Conservation (phyloP, 2,797 vertebrate species). For the Myotis daubentonii region DNA sequence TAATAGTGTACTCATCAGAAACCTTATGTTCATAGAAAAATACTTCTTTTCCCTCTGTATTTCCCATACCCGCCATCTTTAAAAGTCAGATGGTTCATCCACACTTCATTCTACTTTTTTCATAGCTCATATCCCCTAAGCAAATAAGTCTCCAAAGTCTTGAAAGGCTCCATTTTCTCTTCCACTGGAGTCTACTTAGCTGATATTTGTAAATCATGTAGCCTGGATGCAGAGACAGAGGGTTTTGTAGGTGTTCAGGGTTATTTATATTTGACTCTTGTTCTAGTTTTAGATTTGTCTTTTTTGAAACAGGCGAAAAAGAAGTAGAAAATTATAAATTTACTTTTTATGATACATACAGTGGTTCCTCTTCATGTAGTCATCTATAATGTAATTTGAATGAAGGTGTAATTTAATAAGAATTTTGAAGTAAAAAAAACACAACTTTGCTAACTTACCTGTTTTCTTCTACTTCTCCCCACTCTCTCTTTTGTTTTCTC, state of each 20-base stretch:
- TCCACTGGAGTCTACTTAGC: background rate
- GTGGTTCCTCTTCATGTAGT: conserved; percentile 32
- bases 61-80: background rate
- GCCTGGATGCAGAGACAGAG: background rate
- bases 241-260: background rate
- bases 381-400: conserved; percentile 35
- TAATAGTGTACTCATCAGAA: background rate
- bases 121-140: background rate
- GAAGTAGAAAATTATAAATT: conserved; percentile 19
- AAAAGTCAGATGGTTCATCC: background rate
- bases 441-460: conserved; percentile 31
- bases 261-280: conserved; percentile 21
- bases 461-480: conserved; percentile 3
- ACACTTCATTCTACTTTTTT: background rate
- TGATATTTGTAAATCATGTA: background rate
- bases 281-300: conserved; percentile 61
- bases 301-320: background rate
- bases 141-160: background rate
- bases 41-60: background rate
- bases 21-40: background rate
- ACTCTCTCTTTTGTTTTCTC: background rate
- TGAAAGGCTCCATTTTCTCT: conserved; percentile 15
- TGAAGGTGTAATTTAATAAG: conserved; percentile 38
- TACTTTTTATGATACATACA: background rate
- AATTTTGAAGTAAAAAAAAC: conserved; percentile 47